These are phyloP conservation scores for Rissa tridactyla DNA, from an alignment of 2,113 vertebrate species.

Conservation along the genomic window DNA sequence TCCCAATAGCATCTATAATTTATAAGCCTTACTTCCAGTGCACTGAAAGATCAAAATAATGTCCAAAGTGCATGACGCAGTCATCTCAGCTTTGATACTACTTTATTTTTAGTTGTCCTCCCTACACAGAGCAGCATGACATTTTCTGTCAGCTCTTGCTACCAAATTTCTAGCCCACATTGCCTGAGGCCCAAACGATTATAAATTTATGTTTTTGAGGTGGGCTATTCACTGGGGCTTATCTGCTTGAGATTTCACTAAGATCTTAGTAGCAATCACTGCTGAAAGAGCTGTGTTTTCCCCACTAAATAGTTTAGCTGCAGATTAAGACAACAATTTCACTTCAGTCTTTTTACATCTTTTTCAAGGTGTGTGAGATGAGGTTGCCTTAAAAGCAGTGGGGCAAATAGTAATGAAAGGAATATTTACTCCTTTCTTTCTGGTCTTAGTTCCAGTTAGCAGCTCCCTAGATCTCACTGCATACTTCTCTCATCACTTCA, in stretches of 20 bases:
- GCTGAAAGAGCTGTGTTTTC: not conserved
- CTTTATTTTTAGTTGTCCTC: constrained; percentile 59
- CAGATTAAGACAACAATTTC: not conserved
- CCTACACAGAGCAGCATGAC: not conserved
- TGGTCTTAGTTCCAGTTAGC: not conserved
- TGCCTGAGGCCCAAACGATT: not conserved
- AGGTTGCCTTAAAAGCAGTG: not conserved
- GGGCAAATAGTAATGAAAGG: not conserved
- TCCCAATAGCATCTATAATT: constrained; percentile 25
- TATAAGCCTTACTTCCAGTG: constrained; percentile 19
- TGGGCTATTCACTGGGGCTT: not conserved
- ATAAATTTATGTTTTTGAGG: not conserved
- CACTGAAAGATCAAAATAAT: constrained; percentile 13
- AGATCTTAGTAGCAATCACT: not conserved
- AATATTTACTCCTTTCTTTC: not conserved
- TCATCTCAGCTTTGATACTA: constrained; percentile 19
- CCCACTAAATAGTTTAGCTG: not conserved
- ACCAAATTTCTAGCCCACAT: not conserved
- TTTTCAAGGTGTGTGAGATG: not conserved
- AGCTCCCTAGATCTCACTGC: not conserved
- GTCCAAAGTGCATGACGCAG: constrained; percentile 20
- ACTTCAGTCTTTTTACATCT: not conserved
- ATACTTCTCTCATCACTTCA: not conserved
- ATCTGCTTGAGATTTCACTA: not conserved
- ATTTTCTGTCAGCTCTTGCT: constrained; percentile 22